Base-by-base conservation (phyloP, 2,888 invertebrate species). In the Seira ritae region DNA sequence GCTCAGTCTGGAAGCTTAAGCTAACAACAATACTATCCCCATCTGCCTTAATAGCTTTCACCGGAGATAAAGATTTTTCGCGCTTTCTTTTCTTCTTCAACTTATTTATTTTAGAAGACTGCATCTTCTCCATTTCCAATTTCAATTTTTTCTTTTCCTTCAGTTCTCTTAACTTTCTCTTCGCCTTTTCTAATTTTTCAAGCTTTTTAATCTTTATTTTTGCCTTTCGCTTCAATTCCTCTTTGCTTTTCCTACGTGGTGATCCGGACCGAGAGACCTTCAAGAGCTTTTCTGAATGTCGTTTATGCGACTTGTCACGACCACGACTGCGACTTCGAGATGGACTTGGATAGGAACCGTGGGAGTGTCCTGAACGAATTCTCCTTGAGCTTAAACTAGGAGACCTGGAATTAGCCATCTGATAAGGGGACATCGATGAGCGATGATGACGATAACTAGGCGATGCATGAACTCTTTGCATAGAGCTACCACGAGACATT, bases 11-110 rank as follows among this genome's bases (percentile, higher is more conserved):
- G 91, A 97, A 97, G 91, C 96, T 97, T 19, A 97, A 96, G 91
- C 96, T 97, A 12, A 97, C 97, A 86, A 97, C 93, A 89, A 97
- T 97, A 90, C 97, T 97, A 91, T 97, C 96, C 1, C 97, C 97
- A 12, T 97, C 96, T 0, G 97, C 96, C 90, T 96, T 97, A 1
- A 97, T 96, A 91, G 97, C 97, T 90, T 97, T 97, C 1, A 95
- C 95, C 0, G 96, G 95, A 73, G 92, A 93, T n/a, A 92, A 92
- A 0, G 93, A 93, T 62, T 89, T 90, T 83, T 90, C 90, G 37
- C 88, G 82, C 66, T 88, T 88, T 82, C 88, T 89, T 24, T 86
- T 86, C 72, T 85, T 88, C 75, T 89, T 89, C 15, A 22, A 70
- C 68, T 88, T 89, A 17, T 72, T 79, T 1, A 24, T 15, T 70